These are phyloP conservation scores for Ectemnius continuus DNA, from an alignment of 2,888 invertebrate species.

Conservation along the genomic window DNA sequence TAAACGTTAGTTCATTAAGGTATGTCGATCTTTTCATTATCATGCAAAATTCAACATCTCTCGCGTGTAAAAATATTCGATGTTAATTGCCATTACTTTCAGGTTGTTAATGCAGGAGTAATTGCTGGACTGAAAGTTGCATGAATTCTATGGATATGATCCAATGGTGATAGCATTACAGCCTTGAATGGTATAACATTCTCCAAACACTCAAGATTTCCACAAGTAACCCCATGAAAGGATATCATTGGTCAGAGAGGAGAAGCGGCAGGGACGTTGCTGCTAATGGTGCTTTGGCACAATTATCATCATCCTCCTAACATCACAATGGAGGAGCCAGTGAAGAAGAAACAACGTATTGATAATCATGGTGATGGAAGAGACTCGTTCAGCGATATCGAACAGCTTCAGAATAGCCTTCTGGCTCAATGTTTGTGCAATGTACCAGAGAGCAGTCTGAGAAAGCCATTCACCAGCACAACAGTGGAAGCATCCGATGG, in stretches of 20 bases:
- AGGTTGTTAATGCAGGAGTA: constrained; percentile 26
- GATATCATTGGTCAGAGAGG: constrained; percentile 40
- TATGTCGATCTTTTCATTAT: too few relatives aligned
- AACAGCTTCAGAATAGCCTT: constrained; percentile 83
- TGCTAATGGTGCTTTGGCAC: constrained; percentile 84
- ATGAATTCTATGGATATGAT: constrained; percentile 25
- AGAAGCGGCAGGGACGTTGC: constrained; percentile 46
- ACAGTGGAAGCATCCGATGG: constrained; percentile 79
- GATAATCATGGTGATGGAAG: constrained; percentile 81
- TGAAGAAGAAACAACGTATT: constrained; percentile 90
- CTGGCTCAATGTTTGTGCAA: constrained; percentile 89
- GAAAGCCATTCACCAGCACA: constrained; percentile 85
- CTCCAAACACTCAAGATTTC: constrained; percentile 48
- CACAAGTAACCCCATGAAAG: constrained; percentile 67
- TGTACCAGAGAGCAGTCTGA: constrained; percentile 84
- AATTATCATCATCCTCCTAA: constrained; percentile 80
- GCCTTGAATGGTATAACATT: constrained; percentile 29
- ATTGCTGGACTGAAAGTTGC: not conserved
- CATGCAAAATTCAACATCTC: too few relatives aligned
- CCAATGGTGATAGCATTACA: constrained; percentile 33
- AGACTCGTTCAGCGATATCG: constrained; percentile 81
- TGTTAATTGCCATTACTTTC: constrained; percentile 1
- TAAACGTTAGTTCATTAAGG: not conserved
- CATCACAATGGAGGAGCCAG: constrained; percentile 89
- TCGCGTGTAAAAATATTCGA: too few relatives aligned